Conservation (phyloP, 2,888 invertebrate genomes). For the Agrotis ipsilon region DNA sequence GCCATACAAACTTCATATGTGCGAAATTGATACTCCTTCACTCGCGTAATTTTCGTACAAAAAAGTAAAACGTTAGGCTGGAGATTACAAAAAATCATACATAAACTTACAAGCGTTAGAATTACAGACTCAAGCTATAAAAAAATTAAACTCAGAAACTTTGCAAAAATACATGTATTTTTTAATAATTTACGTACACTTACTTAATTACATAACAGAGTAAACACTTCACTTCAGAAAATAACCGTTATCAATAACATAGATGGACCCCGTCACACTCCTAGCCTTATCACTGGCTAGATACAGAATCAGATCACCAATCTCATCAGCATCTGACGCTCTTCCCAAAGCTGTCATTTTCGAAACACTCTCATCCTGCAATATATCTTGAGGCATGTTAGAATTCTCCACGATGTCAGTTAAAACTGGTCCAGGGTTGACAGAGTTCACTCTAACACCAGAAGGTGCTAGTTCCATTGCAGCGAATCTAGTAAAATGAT, state of each 20-base stretch:
- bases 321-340: conserved; percentile 45
- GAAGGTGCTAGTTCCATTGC: conserved; percentile 93
- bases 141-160: too few relatives aligned
- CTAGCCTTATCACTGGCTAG: conserved; percentile 63
- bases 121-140: too few relatives aligned
- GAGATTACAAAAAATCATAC: too few relatives aligned
- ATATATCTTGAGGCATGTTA: too few relatives aligned
- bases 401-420: neutral
- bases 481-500: conserved; percentile 68
- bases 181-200: too few relatives aligned
- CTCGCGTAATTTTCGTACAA: too few relatives aligned
- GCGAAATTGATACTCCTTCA: too few relatives aligned
- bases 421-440: conserved; percentile 65
- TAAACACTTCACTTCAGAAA: neutral
- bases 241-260: neutral
- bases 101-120: too few relatives aligned
- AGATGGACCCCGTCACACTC: conserved; percentile 56
- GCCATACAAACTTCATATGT: too few relatives aligned
- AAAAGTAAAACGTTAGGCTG: too few relatives aligned
- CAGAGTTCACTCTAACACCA: conserved; percentile 92
- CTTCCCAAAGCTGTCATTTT: neutral
- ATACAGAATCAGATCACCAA: conserved; percentile 56
- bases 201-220: too few relatives aligned
- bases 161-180: too few relatives aligned
- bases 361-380: neutral